Base-by-base conservation (phyloP, 1,140 invertebrate species). In the Hormaphis cornu region DNA sequence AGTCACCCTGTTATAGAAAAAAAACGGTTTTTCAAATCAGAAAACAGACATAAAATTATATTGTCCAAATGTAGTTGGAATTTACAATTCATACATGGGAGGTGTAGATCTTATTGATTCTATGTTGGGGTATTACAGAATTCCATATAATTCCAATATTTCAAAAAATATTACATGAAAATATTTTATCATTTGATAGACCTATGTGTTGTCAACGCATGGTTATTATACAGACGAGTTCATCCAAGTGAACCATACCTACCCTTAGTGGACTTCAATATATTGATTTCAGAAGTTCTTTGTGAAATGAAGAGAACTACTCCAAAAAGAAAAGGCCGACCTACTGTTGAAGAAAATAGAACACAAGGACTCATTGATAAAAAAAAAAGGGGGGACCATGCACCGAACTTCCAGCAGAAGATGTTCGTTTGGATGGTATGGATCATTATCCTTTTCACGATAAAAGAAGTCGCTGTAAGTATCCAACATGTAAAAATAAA, bases 341-440 rank as follows among this genome's bases (percentile, higher is more conserved):
- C 54, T n/a, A 20, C 35, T 20, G n/a, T 10, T 16, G 26, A 24
- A 26, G 30, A 58, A 35, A 35, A 40, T 20, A 22, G 7, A 10
- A 33, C 30, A 18, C 48, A 50, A 35, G 18, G 3, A 6, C 20
- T 37, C 3, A 33, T 26, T 26, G 4, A 58, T 18, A 3, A 3
- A 58, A 35, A 58, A 58, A 58, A 35, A 58, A 28, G 22, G 24
- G 48, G 26, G 53, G 53, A 16, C 54, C n/a, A 3, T 40, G 30
- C 35, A 20, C 10, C 33, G 22, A 33, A 22, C 33, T 40, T 35
- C 30, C 30, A 12, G 20, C 54, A n/a, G 5, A 58, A 35, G 54
- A 58, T 35, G 16, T 75, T 28, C 56, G 30, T 46, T 14, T 46
- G 10, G 69, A 72, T 58, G 73, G 73, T 48, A 22, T 42, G 35